Conservation (phyloP, 2,797 vertebrate genomes). For the Lepus oiostolus region DNA sequence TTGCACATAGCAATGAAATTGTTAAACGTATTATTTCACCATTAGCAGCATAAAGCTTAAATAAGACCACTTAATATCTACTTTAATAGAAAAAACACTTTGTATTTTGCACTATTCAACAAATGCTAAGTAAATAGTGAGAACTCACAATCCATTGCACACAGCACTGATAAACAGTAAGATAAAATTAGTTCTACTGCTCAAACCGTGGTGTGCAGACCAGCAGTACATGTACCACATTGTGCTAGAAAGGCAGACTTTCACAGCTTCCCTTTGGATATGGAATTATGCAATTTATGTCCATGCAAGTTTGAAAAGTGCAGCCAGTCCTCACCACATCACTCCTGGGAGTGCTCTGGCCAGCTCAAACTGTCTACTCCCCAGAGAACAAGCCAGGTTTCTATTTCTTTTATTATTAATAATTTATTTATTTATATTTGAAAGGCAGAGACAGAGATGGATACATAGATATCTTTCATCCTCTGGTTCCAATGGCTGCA, state of each 20-base stretch:
- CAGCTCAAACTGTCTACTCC: neutral
- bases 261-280: neutral
- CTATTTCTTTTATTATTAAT: too few species aligned
- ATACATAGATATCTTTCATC: too few species aligned
- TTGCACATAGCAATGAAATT: slow-evolving; percentile 43
- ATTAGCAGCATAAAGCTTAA: slow-evolving; percentile 38
- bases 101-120: neutral
- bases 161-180: neutral
- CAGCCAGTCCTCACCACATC: neutral
- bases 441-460: too few species aligned
- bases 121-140: slow-evolving; percentile 21
- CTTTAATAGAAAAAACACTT: slow-evolving; percentile 26
- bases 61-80: slow-evolving; percentile 51
- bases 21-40: slow-evolving; percentile 26
- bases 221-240: neutral
- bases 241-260: slow-evolving; percentile 5
- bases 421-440: too few species aligned
- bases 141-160: slow-evolving; percentile 19
- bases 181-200: neutral
- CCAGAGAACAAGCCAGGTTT: neutral
- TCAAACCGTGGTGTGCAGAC: neutral
- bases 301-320: neutral
- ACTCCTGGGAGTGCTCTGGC: neutral
- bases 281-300: neutral
- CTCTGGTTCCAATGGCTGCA: too few species aligned